Base-by-base conservation (phyloP, 2,888 invertebrate genomes). In the Bugulina stolonifera region DNA sequence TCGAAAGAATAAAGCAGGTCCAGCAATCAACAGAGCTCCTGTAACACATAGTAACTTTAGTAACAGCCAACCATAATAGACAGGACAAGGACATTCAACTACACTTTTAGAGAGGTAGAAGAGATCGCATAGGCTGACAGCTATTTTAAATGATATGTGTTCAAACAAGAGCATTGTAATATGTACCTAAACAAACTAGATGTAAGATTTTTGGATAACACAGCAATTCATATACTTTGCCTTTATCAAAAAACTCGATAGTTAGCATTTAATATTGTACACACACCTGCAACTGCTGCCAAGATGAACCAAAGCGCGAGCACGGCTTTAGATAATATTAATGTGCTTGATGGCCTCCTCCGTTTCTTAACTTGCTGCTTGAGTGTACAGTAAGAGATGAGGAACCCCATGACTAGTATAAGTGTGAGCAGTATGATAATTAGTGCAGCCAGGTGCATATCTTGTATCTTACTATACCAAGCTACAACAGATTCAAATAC, bases 331-430 rank as follows among this genome's bases (percentile, higher is more conserved):
- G 64, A 64, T 2, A 64, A 32, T 1, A 64, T 14, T 2, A 64
- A 32, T 14, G 64, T 64, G 32, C 64, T 64, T 2, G 64, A 64
- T 14, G 64, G 64, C 32, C 64, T 2, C 10, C 32, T 27, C 22
- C 64, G 64, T 32, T 64, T 64, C 34, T 64, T 64, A 10, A 64
- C 3, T 32, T 64, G 64, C 27, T 64, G 64, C 64, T 64, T 64
- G 18, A 64, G 64, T 14, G 64, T 64, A 32, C 64, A 64, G 34
- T 64, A 64, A n/a, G 64, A 64, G 64, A 64, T 64, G 32, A 64
- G 64, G 27, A 64, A 64, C 10, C 64, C 64, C 5, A 64, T 27
- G 18, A 64, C 64, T 14, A 64, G 5, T 14, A 64, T 22, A 2
- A 64, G 32, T 3, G 64, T 64, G 32, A 64, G 64, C 3, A 64